phyloP scores from a whole-genome alignment of 2,797 vertebrate genomes.

The Acrossocheilus wenchowensis region DNA sequence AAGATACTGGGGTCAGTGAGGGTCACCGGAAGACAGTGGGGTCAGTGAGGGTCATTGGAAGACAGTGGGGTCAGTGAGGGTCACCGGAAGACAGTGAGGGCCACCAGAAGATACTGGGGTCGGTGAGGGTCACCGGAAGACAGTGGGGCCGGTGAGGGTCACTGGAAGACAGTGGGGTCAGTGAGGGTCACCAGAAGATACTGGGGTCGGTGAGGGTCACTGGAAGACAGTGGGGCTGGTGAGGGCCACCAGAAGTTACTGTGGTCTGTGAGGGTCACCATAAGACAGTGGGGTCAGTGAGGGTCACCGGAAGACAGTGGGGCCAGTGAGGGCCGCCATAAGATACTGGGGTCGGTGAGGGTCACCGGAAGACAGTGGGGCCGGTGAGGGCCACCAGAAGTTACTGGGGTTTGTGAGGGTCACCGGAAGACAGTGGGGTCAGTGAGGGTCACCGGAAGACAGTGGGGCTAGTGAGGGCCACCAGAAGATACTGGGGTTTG shows the following conservation, averaged over 20 bases:
- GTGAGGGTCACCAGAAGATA: background rate
- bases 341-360: too few relatives aligned
- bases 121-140: background rate
- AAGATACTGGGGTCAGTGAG: too few relatives aligned
- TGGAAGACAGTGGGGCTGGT: background rate
- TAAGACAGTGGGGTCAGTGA: background rate
- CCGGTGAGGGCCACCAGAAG: fast-evolving
- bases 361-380: background rate
- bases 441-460: background rate
- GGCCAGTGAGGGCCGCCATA: background rate
- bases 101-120: too few relatives aligned
- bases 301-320: background rate
- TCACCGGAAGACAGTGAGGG: background rate
- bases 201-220: background rate
- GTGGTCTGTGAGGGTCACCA: background rate
- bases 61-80: too few relatives aligned
- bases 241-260: background rate
- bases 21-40: too few relatives aligned
- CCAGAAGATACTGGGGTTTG: background rate
- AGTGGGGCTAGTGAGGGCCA: background rate
- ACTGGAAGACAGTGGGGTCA: fast-evolving
- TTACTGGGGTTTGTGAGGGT: fast-evolving
- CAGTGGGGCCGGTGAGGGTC: background rate
- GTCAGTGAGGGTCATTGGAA: too few relatives aligned
- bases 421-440: fast-evolving